Conservation (phyloP, 1,140 invertebrate species). For the Anadara kagoshimensis region DNA sequence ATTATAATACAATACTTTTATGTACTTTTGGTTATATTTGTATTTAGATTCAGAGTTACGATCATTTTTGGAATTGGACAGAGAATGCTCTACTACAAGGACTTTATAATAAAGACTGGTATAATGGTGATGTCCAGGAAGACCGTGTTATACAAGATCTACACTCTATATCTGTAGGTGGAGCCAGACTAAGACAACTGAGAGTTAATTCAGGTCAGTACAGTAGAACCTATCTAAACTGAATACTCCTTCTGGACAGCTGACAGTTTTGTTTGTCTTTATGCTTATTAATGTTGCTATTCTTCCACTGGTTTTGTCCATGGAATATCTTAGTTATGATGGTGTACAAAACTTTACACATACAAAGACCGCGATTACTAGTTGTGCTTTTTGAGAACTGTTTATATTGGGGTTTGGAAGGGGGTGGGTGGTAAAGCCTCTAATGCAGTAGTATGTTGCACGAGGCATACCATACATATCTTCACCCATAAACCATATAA, state of each 20-base stretch:
- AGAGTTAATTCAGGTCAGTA: conserved; percentile 36
- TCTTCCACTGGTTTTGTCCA: no score
- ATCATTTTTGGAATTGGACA: conserved; percentile 53
- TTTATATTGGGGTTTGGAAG: no score
- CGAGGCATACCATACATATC: no score
- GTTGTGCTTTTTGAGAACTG: neutral
- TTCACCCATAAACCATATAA: no score
- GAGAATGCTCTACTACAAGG: conserved; percentile 39
- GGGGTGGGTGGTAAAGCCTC: no score
- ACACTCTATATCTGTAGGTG: conserved; percentile 39
- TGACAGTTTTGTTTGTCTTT: no score
- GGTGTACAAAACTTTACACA: neutral
- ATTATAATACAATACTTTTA: no score
- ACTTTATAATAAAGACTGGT: conserved; percentile 39
- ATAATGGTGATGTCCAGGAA: conserved; percentile 37
- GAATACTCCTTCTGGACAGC: no score
- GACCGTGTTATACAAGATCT: conserved; percentile 37
- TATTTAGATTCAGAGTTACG: neutral
- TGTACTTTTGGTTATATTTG: no score
- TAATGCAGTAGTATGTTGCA: no score
- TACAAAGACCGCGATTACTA: neutral
- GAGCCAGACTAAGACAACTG: conserved; percentile 46
- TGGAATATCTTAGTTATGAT: no score
- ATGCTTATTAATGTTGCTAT: no score
- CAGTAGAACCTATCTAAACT: neutral